phyloP scores from a whole-genome alignment of 2,797 vertebrate genomes.

The Neomorphus geoffroyi region DNA sequence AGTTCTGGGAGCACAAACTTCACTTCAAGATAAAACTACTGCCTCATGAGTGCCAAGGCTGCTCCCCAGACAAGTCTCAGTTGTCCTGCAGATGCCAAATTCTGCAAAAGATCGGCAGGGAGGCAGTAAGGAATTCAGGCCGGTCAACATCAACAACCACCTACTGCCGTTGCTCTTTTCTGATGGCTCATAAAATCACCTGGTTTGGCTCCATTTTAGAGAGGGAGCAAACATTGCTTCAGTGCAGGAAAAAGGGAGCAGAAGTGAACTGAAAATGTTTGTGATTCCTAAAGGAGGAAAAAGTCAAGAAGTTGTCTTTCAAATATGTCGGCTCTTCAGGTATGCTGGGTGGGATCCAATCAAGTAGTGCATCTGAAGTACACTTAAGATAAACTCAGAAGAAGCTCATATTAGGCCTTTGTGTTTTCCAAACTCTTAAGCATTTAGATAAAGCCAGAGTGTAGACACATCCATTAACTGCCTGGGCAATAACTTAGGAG shows the following conservation, averaged over 20 bases:
- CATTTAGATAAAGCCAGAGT: background rate
- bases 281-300: background rate
- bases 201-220: slow-evolving; percentile 4
- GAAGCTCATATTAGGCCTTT: background rate
- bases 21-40: background rate
- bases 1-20: background rate
- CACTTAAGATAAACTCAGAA: background rate
- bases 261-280: slow-evolving; percentile 5
- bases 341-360: background rate
- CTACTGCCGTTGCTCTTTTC: background rate
- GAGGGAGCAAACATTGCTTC: background rate
- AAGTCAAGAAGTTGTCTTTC: background rate
- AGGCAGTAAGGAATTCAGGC: background rate
- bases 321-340: background rate
- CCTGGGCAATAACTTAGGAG: background rate
- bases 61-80: background rate
- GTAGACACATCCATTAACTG: background rate
- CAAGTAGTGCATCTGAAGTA: background rate
- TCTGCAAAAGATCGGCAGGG: background rate
- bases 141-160: background rate
- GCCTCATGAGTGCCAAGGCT: background rate
- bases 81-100: background rate
- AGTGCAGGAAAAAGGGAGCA: background rate
- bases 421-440: background rate
- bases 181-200: slow-evolving; percentile 37